Evolutionary conservation across 2,888 invertebrate species (phyloP).

Genomic region (Tiliacea citrago): DNA sequence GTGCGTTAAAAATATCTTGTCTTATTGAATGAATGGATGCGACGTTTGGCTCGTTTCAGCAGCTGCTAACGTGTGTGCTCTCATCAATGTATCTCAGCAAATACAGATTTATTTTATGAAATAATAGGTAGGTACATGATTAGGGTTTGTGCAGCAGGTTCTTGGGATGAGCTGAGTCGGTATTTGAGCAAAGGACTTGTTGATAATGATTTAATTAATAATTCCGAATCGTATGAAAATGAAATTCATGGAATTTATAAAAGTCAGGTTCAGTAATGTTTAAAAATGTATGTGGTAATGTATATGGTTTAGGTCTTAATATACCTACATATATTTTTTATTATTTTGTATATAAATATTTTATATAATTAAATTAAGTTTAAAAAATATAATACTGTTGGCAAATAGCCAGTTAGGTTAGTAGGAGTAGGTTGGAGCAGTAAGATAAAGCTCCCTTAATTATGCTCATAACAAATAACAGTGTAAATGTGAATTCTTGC

Average conservation of each 20-base stretch:
- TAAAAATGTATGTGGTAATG: not conserved
- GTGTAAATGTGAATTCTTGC: not conserved
- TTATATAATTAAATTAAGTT: too few relatives aligned
- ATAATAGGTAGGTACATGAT: not conserved
- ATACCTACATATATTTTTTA: too few relatives aligned
- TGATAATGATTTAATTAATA: not conserved
- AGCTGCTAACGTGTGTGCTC: conserved; percentile 41
- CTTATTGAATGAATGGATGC: conserved; percentile 69
- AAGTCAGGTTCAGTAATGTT: not conserved
- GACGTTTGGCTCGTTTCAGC: conserved; percentile 59
- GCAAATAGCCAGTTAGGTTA: conserved; percentile 9
- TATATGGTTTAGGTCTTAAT: too few relatives aligned
- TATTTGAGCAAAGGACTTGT: not conserved
- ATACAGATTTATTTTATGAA: conserved; percentile 5
- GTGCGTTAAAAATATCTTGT: conserved; percentile 66
- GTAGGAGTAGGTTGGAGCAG: not conserved
- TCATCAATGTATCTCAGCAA: conserved; percentile 19
- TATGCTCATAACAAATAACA: not conserved
- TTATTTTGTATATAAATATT: too few relatives aligned
- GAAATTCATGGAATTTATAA: not conserved
- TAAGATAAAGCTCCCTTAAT: not conserved
- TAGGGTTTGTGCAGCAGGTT: not conserved
- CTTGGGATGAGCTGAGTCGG: not conserved
- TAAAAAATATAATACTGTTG: not conserved
- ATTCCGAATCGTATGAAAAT: not conserved